Evolutionary conservation across 1,140 invertebrate genomes (phyloP).

Genomic region (Bactericera cockerelli): DNA sequence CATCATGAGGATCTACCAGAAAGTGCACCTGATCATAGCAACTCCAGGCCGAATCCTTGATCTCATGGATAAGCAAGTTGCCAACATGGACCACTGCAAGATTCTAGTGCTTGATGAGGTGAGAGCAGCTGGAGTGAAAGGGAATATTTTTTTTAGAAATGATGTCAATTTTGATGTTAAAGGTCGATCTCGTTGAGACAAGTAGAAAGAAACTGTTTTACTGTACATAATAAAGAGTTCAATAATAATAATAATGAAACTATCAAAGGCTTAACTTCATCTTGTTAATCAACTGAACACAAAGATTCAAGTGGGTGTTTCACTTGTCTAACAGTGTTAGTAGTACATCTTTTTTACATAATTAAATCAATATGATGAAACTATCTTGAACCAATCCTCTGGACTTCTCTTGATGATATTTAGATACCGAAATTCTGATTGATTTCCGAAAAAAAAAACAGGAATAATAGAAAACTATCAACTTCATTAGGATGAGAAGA

Average conservation of each 20-base stretch:
- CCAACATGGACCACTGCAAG: conserved; percentile 87
- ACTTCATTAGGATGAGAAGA: no score
- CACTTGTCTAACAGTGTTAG: no score
- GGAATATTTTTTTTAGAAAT: background rate
- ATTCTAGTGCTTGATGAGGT: conserved; percentile 92
- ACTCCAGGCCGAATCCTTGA: conserved; percentile 98
- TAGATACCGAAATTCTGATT: background rate
- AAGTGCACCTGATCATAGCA: conserved; percentile 98
- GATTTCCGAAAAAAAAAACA: no score
- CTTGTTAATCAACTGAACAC: no score
- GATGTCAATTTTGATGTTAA: background rate
- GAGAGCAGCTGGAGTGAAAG: background rate
- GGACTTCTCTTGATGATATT: background rate
- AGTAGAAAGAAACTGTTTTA: background rate
- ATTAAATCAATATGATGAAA: no score
- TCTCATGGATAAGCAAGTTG: conserved; percentile 98
- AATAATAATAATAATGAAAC: no score
- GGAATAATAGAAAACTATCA: no score
- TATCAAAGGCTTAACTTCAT: no score
- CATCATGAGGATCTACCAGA: conserved; percentile 98
- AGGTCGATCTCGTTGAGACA: background rate
- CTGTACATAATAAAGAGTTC: background rate
- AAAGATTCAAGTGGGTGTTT: no score
- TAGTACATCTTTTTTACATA: no score
- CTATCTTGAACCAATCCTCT: background rate